These are phyloP conservation scores for Drosophila suboccidentalis DNA, from an alignment of 2,888 invertebrate genomes.

Conservation along the genomic window DNA sequence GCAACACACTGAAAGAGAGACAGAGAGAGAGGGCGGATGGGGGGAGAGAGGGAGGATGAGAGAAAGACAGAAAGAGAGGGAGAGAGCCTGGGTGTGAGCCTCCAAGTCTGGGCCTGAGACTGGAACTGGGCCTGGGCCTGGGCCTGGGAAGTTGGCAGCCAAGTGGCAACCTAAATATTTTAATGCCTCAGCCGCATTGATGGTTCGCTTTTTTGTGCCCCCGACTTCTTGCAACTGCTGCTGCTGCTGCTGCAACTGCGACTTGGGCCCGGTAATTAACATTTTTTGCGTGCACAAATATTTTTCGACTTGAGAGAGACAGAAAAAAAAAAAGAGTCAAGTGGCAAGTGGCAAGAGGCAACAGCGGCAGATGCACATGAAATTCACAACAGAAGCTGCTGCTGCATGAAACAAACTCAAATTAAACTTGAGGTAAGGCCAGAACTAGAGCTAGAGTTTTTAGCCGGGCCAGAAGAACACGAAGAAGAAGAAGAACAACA, in stretches of 20 bases:
- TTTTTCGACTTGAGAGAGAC: constrained; percentile 72
- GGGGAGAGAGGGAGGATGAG: not conserved
- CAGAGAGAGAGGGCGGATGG: not conserved
- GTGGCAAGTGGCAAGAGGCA: constrained; percentile 17
- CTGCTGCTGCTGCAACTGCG: constrained; percentile 24
- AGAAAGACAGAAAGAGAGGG: not conserved
- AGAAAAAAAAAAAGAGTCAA: constrained; percentile 23
- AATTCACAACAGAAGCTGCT: constrained; percentile 75
- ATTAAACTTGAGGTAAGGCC: constrained; percentile 75
- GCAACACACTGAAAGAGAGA: not conserved
- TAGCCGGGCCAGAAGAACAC: constrained; percentile 12
- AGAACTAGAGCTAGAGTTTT: constrained; percentile 24
- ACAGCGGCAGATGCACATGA: constrained; percentile 72
- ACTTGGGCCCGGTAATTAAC: constrained; percentile 72
- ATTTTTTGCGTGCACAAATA: constrained; percentile 82
- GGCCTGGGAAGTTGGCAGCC: constrained; percentile 68
- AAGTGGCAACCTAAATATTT: constrained; percentile 74
- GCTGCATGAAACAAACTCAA: constrained; percentile 61
- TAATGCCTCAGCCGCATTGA: constrained; percentile 78
- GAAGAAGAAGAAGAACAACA: constrained; percentile 27
- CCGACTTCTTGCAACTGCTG: constrained; percentile 20
- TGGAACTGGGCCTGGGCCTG: constrained; percentile 46
- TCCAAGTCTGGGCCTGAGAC: constrained; percentile 23
- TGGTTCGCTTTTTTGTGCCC: constrained; percentile 72
- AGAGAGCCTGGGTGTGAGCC: constrained; percentile 41